A percentile compares a stretch with the other conserved stretches of the same genome.
These are phyloP conservation scores for Psittacula derbiana DNA, from an alignment of 2,797 vertebrate species.

Conservation along the genomic window DNA sequence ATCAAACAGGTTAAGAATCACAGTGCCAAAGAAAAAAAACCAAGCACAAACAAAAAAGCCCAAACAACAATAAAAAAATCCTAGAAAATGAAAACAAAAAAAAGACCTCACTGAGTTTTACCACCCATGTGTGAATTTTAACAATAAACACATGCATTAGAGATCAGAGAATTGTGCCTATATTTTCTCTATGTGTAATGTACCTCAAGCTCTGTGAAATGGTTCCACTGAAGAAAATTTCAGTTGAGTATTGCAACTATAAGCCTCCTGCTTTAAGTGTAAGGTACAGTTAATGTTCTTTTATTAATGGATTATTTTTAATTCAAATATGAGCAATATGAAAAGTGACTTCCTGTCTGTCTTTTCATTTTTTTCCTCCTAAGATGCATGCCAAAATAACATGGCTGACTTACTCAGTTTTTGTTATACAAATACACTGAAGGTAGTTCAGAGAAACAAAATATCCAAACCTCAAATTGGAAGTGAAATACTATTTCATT, in stretches of 20 bases:
- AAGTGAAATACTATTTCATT: slow-evolving; percentile 43
- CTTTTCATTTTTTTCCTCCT: background rate
- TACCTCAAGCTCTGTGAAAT: background rate
- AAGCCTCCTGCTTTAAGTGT: background rate
- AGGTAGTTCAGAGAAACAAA: slow-evolving; percentile 53
- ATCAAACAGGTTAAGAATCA: background rate
- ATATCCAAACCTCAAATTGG: slow-evolving; percentile 46
- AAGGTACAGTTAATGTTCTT: background rate
- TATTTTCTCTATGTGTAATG: background rate
- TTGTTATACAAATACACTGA: slow-evolving; percentile 21
- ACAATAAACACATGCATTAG: background rate
- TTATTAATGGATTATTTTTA: background rate
- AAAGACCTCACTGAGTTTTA: background rate
- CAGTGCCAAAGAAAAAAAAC: background rate
- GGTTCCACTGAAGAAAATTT: slow-evolving; percentile 43
- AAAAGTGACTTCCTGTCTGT: background rate
- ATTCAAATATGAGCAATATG: background rate
- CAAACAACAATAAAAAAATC: background rate
- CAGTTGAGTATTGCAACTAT: background rate
- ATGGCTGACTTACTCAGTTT: background rate
- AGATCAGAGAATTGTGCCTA: background rate
- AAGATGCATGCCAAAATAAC: slow-evolving; percentile 8
- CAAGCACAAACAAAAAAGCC: background rate
- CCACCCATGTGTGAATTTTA: background rate
- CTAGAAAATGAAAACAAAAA: background rate